Base-by-base conservation (phyloP, 2,888 invertebrate genomes). In the Troides oblongomaculatus region DNA sequence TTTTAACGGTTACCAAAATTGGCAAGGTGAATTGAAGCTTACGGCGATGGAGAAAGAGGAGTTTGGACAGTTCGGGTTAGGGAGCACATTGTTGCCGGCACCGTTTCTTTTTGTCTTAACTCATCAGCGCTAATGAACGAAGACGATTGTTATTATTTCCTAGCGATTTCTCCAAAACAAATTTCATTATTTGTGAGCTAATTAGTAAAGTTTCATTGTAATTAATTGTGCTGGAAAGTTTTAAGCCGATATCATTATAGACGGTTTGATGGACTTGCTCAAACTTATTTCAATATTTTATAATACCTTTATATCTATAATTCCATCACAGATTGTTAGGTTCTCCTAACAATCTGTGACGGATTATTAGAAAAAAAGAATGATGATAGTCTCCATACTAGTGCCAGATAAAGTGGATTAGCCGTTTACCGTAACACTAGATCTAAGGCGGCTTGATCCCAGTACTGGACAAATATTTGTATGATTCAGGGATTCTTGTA, bases 11-110 rank as follows among this genome's bases (percentile, higher is more conserved):
- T 58, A 58, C 23, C 57, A n/a, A 43, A 62, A 10, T 43, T 46
- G 64, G 18, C 46, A 21, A n/a, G 46, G 18, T 10, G 62, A 62
- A 67, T 62, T 62, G 43, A 46, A n/a, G 57, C 30, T 53, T 64
- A 53, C 17, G 36, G 36, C 36, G 30, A 4, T 5, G 17, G 36
- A 17, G 63, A 50, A 36, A 23, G 39, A 53, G 53, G 17, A 60
- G 64, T 60, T 64, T 63, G 68, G 43, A 64, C 68, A 50, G 64
- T 68, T 63, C 53, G 36, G 60, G 36, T 18, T 30, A 60, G 46
- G 17, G 36, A 12, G 59, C 36, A 23, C 64, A 39, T 39, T 64
- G 57, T 64, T 64, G 57, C 64, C 64, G 36, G 62, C 59, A 25
- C 3, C 53, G 53, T 53, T 56, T n/a, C n/a, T 46, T 30, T 63